These are phyloP conservation scores for Benthosema pterotum DNA, from an alignment of 2,797 vertebrate species.

Conservation along the genomic window DNA sequence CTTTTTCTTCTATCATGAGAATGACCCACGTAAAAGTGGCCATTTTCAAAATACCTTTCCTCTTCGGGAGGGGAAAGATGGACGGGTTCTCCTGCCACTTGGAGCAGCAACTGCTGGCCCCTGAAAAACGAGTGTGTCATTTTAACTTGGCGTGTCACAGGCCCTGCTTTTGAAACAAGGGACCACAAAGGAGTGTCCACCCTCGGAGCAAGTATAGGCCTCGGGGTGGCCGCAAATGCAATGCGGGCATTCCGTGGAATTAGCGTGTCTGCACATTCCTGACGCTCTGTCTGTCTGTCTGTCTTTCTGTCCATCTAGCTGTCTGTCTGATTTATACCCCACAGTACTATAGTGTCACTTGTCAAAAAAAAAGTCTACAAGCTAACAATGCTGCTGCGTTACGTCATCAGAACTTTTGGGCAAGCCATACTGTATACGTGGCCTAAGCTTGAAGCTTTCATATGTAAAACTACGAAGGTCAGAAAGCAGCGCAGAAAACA, in stretches of 20 bases:
- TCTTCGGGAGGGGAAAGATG: conserved; percentile 6
- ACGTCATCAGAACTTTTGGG: too few relatives aligned
- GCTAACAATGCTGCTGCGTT: too few relatives aligned
- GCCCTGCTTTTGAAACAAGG: conserved; percentile 25
- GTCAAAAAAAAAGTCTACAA: too few relatives aligned
- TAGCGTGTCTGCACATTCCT: conserved; percentile 58
- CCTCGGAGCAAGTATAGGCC: conserved; percentile 37
- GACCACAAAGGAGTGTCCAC: conserved; percentile 8
- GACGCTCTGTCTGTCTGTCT: conserved; percentile 23
- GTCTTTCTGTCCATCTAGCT: too few relatives aligned
- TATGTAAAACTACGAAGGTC: too few relatives aligned
- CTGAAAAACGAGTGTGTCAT: conserved; percentile 29
- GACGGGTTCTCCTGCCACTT: conserved; percentile 17
- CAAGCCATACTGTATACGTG: too few relatives aligned
- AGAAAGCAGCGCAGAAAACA: too few relatives aligned
- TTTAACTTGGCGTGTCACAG: conserved; percentile 28
- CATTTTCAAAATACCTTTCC: conserved; percentile 8
- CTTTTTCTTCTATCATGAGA: neutral
- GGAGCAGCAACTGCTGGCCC: conserved; percentile 9
- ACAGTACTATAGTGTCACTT: too few relatives aligned
- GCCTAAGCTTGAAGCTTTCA: too few relatives aligned
- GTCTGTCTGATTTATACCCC: too few relatives aligned
- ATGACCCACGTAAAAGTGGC: neutral
- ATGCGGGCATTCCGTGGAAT: conserved; percentile 45
- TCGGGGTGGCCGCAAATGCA: conserved; percentile 30